A percentile compares a stretch with the other conserved stretches of the same genome.
These are phyloP conservation scores for Sipunculus nudus DNA, from an alignment of 2,888 invertebrate genomes.

Conservation along the genomic window DNA sequence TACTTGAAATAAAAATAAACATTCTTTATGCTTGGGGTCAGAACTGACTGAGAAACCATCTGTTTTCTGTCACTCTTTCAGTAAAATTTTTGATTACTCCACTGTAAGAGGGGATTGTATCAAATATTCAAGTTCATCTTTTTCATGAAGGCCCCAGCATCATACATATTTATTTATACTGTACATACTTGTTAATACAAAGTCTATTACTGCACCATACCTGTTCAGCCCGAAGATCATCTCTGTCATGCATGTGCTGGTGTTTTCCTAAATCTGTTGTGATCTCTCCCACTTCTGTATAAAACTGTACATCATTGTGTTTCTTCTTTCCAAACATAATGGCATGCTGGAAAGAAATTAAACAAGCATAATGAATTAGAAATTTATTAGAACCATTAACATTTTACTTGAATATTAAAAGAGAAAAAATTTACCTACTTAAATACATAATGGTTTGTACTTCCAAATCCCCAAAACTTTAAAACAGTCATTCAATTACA, in stretches of 20 bases:
- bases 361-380: neutral
- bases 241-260: slow-evolving; percentile 99
- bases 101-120: neutral
- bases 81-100: neutral
- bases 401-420: too few species aligned
- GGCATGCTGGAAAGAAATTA: slow-evolving; percentile 77
- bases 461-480: too few species aligned
- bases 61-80: neutral
- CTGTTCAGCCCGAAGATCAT: slow-evolving; percentile 98
- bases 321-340: slow-evolving; percentile 99
- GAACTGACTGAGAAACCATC: neutral
- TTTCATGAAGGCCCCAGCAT: too few species aligned
- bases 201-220: too few species aligned
- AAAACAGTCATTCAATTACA: too few species aligned
- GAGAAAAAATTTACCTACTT: too few species aligned
- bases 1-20: too few species aligned
- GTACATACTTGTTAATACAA: too few species aligned
- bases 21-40: too few species aligned
- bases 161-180: too few species aligned
- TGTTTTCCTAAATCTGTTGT: slow-evolving; percentile 99
- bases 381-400: too few species aligned
- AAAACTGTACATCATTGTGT: slow-evolving; percentile 98
- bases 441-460: too few species aligned
- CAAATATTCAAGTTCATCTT: neutral
- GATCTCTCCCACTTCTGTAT: slow-evolving; percentile 99